A percentile compares a stretch with the other conserved stretches of the same genome.
phyloP scores from a whole-genome alignment of 2,113 vertebrate genomes.

The Entelurus aequoreus region DNA sequence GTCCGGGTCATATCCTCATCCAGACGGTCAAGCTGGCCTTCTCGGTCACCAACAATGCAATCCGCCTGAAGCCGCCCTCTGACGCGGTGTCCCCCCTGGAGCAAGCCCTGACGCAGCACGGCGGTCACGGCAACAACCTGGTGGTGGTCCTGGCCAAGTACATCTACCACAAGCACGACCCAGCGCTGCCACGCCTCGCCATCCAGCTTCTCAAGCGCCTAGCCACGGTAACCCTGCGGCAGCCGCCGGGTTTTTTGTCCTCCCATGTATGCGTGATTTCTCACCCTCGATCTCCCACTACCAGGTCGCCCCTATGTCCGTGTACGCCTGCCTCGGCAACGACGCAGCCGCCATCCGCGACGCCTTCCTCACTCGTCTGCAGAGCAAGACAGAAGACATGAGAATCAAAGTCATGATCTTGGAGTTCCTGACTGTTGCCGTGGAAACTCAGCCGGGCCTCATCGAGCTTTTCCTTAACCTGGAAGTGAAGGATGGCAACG shows the following conservation, averaged over 20 bases:
- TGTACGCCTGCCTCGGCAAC: conserved; percentile 91
- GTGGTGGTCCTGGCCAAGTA: conserved; percentile 96
- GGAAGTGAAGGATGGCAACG: conserved; percentile 83
- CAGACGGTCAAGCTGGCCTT: conserved; percentile 95
- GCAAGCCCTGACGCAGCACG: conserved; percentile 92
- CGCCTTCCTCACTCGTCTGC: conserved; percentile 89
- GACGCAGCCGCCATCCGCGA: conserved; percentile 92
- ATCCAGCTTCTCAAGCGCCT: conserved; percentile 94
- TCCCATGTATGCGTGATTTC: too few relatives aligned
- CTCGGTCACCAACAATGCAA: conserved; percentile 94
- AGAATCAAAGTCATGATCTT: conserved; percentile 97
- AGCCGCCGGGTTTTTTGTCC: background rate
- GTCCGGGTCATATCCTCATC: conserved; percentile 91
- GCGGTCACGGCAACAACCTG: conserved; percentile 91
- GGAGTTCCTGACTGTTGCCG: conserved; percentile 93
- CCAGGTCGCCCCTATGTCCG: conserved; percentile 96
- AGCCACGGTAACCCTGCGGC: conserved; percentile 76
- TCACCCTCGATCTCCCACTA: background rate
- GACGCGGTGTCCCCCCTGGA: conserved; percentile 86
- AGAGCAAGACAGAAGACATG: conserved; percentile 93
- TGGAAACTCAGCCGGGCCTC: conserved; percentile 95
- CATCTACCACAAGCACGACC: conserved; percentile 96
- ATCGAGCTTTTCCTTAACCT: conserved; percentile 96
- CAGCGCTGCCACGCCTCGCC: conserved; percentile 90
- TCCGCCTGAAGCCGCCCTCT: conserved; percentile 87